Evolutionary conservation across 2,888 invertebrate genomes (phyloP).

Genomic region (Lycocerus yunnanus): DNA sequence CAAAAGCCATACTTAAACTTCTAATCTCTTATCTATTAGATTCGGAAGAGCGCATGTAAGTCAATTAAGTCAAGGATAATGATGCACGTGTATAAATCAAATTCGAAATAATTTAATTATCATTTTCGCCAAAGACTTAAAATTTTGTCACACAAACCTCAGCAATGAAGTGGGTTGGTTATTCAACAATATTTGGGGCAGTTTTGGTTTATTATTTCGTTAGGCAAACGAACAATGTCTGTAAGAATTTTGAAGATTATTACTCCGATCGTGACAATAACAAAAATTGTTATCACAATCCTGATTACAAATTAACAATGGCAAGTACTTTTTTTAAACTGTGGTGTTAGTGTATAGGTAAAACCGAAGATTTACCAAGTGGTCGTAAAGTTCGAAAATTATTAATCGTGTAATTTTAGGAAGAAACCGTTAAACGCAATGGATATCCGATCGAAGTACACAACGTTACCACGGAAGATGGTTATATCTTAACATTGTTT

Average conservation of each 20-base stretch:
- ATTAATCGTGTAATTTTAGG: conserved; percentile 35
- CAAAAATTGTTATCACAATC: conserved; percentile 51
- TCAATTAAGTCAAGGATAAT: neutral
- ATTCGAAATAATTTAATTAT: neutral
- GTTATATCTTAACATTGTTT: conserved; percentile 45
- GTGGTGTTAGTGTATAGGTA: neutral
- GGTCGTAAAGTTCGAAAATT: neutral
- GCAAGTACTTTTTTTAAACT: conserved; percentile 41
- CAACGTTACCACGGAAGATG: conserved; percentile 45
- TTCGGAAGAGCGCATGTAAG: neutral
- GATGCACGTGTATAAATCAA: neutral
- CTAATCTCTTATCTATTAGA: neutral
- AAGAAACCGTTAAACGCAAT: conserved; percentile 46
- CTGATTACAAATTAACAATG: conserved; percentile 45
- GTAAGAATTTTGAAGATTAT: conserved; percentile 50
- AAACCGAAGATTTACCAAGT: neutral
- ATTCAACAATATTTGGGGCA: neutral
- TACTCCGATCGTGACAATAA: conserved; percentile 46
- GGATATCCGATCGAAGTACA: conserved; percentile 47
- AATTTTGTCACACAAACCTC: neutral
- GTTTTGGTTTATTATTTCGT: neutral
- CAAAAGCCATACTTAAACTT: neutral
- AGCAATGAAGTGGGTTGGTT: neutral
- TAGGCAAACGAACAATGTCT: conserved; percentile 43
- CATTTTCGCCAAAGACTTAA: neutral